Conservation (phyloP, 1,140 invertebrate genomes). For the Dinoponera quadriceps region DNA sequence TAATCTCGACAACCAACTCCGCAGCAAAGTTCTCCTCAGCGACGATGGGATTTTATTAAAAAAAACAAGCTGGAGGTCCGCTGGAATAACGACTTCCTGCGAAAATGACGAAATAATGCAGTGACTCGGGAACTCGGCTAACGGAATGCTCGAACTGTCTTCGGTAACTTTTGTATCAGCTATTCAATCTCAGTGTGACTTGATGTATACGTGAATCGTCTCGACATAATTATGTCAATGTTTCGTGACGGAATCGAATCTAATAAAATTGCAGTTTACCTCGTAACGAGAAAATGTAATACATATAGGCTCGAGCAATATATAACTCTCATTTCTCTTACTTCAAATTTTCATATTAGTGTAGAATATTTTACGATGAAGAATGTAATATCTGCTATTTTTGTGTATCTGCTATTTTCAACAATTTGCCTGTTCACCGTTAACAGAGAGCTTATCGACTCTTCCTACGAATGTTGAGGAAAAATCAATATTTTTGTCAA, state of each 20-base stretch:
- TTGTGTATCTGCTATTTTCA: too few species aligned
- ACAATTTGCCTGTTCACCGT: too few species aligned
- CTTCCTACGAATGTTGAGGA: too few species aligned
- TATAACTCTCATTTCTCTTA: too few species aligned
- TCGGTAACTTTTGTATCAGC: conserved; percentile 35
- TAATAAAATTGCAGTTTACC: too few species aligned
- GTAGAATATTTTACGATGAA: too few species aligned
- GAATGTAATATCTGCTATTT: too few species aligned
- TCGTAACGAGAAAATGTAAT: background rate
- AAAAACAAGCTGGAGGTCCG: conserved; percentile 2
- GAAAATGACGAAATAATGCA: conserved; percentile 45
- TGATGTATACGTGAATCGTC: background rate
- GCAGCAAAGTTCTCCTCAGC: conserved; percentile 16
- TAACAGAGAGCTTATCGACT: too few species aligned
- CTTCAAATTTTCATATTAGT: too few species aligned
- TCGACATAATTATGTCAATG: background rate
- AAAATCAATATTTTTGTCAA: too few species aligned
- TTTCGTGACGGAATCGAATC: background rate
- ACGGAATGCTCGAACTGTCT: conserved; percentile 13
- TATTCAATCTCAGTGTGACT: conserved; percentile 9
- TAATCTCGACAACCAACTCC: conserved; percentile 12
- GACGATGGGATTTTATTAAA: conserved; percentile 8
- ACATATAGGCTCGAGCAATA: too few species aligned
- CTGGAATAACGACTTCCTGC: conserved; percentile 35
- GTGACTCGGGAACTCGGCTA: conserved; percentile 31